Evolutionary conservation across 2,797 vertebrate species (phyloP).

Genomic region (Chrysolophus pictus): DNA sequence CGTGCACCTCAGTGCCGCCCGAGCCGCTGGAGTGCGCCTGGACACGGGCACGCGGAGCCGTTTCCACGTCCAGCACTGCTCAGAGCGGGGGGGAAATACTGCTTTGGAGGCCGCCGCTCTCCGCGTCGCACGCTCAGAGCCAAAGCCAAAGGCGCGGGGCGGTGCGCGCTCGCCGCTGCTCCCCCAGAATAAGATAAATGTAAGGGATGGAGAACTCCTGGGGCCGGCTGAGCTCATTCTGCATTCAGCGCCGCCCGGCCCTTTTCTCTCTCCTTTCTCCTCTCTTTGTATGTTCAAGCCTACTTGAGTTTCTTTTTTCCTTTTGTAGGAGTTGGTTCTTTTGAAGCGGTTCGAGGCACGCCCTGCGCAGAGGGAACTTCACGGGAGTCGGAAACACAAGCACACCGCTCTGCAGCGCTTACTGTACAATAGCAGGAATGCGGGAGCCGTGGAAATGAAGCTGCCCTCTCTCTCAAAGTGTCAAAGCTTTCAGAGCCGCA

Average conservation of each 20-base stretch:
- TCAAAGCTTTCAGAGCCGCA: conserved; percentile 46
- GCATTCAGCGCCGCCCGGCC: conserved; percentile 83
- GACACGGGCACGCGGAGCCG: no score
- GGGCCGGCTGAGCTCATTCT: conserved; percentile 85
- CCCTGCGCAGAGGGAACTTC: conserved; percentile 90
- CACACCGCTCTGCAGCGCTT: conserved; percentile 74
- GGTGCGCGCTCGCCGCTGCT: conserved; percentile 74
- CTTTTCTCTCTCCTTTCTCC: conserved; percentile 80
- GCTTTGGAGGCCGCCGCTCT: conserved; percentile 16
- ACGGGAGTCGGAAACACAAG: conserved; percentile 91
- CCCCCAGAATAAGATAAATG: conserved; percentile 82
- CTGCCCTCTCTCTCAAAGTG: conserved; percentile 40
- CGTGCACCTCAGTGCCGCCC: no score
- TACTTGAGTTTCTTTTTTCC: conserved; percentile 93
- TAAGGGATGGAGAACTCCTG: conserved; percentile 83
- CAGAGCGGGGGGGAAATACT: not conserved
- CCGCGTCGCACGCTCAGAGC: conserved; percentile 7
- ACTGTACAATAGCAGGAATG: conserved; percentile 76
- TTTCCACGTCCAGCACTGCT: no score
- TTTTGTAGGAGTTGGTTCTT: conserved; percentile 91
- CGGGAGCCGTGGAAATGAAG: conserved; percentile 53
- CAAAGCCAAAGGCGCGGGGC: conserved; percentile 80
- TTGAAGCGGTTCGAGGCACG: conserved; percentile 93
- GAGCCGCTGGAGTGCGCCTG: no score
- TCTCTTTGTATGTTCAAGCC: conserved; percentile 86